Base-by-base conservation (phyloP, 2,113 vertebrate species). In the Lethenteron reissneri region DNA sequence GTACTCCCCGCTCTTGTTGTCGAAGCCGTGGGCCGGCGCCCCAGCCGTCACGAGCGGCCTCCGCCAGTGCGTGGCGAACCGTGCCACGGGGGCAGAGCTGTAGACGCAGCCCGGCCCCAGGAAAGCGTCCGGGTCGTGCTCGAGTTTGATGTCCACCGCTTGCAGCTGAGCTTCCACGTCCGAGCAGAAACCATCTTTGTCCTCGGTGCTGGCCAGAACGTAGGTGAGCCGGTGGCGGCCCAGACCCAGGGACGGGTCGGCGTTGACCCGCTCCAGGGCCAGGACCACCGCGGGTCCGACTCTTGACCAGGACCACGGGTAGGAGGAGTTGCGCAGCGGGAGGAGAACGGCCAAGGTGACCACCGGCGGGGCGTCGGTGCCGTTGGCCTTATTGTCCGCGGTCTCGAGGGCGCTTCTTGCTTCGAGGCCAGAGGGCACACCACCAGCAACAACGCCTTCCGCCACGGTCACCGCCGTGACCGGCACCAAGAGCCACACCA, bases 271-370 rank as follows among this genome's bases (percentile, higher is more conserved):
- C 0, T 58, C 74, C 1, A 84, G 60, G 1, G 89, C 92, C 12
- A 85, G 78, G 1, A 78, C 75, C 15, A 95, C 75, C 1, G 88
- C 89, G 0, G 91, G 90, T 0, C 88, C 88, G 17, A 95, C 84
- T 9, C 91, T 84, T 3, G 87, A 87, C 90, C 88, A 90, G 3
- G 91, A 88, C 92, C 92, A 97, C 0, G 89, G 86, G 79, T 95
- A 97, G 2, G 78, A 78, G 0, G 84, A 85, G 81, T 91, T 94
- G 72, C n/a, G 79, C 64, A 79, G 75, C 0, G 92, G 92, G 9
- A 97, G 77, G 9, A 97, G 85, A 75, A 90, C 80, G 0, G 88
- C 92, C 41, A 97, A 75, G 1, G 84, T 87, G 64, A 68, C 25
- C n/a, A 17, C 64, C 64, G n/a, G 11, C 11, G 64, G 41, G 41